Evolutionary conservation across 2,113 vertebrate species (phyloP), one percentile per base, ranked within the genome.

Genomic region (Heptranchias perlo): DNA sequence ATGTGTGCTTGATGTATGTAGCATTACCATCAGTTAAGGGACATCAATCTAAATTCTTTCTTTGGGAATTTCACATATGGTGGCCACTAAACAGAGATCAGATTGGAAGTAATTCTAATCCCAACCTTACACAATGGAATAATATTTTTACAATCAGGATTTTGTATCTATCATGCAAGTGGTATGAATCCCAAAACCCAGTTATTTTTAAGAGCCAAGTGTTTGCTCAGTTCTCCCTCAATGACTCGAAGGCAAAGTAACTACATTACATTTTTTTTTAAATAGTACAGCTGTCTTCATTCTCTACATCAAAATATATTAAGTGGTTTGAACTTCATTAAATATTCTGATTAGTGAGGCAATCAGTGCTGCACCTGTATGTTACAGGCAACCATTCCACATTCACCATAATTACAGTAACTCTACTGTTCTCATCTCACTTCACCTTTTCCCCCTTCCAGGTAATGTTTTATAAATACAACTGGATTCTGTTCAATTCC

Each of bases 21-120:
- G 89, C 35, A 64, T 93, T n/a, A 64, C 58, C 21, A 39, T 93
- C 89, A 39, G 58, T 62, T 93, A 93, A 91, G 89, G 89, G 54
- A 62, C 18, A 21, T 93, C 49, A 93, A 62, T 64, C 89, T 62
- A 39, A n/a, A 93, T 62, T 93, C 89, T 64, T 14, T 39, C 16
- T 82, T 44, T 93, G 89, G 16, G 35, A 62, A 62, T 39, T 93
- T 93, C 31, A 93, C 35, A 93, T 44, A 62, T 7, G 16, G 58
- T 93, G n/a, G 58, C 58, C 5, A 62, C 61, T 39, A 21, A 93
- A 39, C 58, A 64, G 16, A 64, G 89, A 93, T 23, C 31, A 3
- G 4, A 64, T 91, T 58, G 52, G 52, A 35, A 91, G 31, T n/a
- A 49, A 86, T 89, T 54, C 49, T 31, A 89, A 89, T 89, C 58